These are phyloP conservation scores for Arbacia lixula DNA, from an alignment of 53 echinoderm and acorn worm species.

Conservation along the genomic window DNA sequence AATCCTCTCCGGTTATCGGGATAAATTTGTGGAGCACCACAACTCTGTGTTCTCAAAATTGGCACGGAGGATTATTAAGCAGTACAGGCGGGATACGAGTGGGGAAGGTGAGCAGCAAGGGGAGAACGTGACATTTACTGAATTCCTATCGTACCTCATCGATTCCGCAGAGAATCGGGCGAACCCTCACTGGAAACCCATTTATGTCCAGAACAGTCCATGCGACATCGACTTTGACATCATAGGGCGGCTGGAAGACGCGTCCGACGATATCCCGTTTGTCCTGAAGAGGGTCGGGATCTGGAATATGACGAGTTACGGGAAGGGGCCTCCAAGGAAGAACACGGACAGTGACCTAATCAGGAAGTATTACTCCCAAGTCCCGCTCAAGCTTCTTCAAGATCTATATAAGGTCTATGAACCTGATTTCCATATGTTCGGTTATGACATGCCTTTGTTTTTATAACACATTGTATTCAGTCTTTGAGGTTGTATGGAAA, in stretches of 20 bases:
- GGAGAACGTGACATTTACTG: slow-evolving; percentile 72
- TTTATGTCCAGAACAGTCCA: slow-evolving; percentile 79
- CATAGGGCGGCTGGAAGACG: slow-evolving; percentile 82
- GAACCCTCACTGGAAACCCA: slow-evolving; percentile 89
- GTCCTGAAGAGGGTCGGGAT: slow-evolving; percentile 74
- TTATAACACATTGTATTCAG: slow-evolving; percentile 25
- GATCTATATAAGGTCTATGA: slow-evolving; percentile 75
- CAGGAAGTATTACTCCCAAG: slow-evolving; percentile 68
- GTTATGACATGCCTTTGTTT: slow-evolving; percentile 78
- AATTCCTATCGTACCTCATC: slow-evolving; percentile 77
- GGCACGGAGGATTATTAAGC: slow-evolving; percentile 67
- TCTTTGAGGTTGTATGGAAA: too few relatives aligned
- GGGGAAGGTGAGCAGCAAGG: slow-evolving; percentile 23
- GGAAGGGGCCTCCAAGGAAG: slow-evolving; percentile 48
- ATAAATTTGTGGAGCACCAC: slow-evolving; percentile 93
- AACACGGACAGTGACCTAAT: slow-evolving; percentile 55
- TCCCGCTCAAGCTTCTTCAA: slow-evolving; percentile 61
- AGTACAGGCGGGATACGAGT: slow-evolving; percentile 52
- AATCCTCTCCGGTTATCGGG: slow-evolving; percentile 84
- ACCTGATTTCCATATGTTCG: slow-evolving; percentile 85
- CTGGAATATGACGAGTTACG: slow-evolving; percentile 68
- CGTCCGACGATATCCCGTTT: slow-evolving; percentile 80
- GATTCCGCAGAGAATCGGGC: slow-evolving; percentile 61
- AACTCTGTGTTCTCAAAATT: slow-evolving; percentile 71
- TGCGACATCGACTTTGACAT: slow-evolving; percentile 81